Conservation (phyloP, 1,140 invertebrate genomes). For the Nasonia longicornis region DNA sequence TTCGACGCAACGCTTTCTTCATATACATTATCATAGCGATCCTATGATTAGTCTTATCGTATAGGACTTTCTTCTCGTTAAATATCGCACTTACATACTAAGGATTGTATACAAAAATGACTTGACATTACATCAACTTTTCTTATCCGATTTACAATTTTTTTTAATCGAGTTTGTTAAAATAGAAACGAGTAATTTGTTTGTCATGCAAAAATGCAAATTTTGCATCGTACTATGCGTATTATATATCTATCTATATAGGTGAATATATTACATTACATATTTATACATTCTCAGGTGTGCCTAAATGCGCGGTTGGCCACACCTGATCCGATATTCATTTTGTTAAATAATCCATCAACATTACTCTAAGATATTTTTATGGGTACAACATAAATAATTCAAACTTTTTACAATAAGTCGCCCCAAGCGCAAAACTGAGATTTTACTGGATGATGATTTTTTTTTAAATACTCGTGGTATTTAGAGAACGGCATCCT, state of each 20-base stretch:
- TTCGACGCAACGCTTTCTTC: conserved; percentile 22
- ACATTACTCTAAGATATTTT: conserved; percentile 60
- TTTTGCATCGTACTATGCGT: conserved; percentile 50
- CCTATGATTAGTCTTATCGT: conserved; percentile 44
- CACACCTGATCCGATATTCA: conserved; percentile 56
- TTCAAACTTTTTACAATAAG: conserved; percentile 64
- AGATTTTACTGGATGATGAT: conserved; percentile 60
- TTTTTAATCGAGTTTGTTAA: conserved; percentile 50
- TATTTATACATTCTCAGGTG: conserved; percentile 66
- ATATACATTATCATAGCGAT: conserved; percentile 40
- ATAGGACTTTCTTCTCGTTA: conserved; percentile 53
- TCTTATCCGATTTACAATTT: conserved; percentile 61
- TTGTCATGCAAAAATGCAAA: conserved; percentile 41
- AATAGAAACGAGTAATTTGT: conserved; percentile 48
- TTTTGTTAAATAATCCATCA: conserved; percentile 66
- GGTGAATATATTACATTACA: conserved; percentile 61
- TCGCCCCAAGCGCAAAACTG: conserved; percentile 55
- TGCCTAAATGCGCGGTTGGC: conserved; percentile 50
- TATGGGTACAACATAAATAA: conserved; percentile 63
- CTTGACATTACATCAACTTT: conserved; percentile 62
- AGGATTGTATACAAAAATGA: conserved; percentile 65
- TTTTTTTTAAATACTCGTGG: conserved; percentile 62
- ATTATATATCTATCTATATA: conserved; percentile 44
- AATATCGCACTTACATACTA: conserved; percentile 60
- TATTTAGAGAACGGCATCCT: conserved; percentile 45